Evolutionary conservation across 1,140 invertebrate genomes (phyloP), one percentile per base, ranked within the genome.

Genomic region (Portunus trituberculatus): DNA sequence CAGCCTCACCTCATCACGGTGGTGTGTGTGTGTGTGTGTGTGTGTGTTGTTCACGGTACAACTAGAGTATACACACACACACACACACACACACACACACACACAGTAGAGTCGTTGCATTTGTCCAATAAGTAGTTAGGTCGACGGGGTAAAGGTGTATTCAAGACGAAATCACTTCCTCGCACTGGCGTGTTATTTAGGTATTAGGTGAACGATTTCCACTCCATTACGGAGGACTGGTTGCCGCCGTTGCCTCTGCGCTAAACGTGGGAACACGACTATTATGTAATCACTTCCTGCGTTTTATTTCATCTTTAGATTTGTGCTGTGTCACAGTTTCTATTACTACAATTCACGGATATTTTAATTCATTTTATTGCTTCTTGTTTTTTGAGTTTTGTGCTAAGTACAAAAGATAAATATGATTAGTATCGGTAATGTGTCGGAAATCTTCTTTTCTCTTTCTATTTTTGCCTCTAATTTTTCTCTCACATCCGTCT

Each of bases 41-140:
- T 39, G 39, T 39, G 39, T 87, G 14, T 87, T 28, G 12, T 28
- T 29, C 28, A 25, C n/a, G 25, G 14, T n/a, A 25, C 25, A 67
- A 32, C 25, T 25, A 16, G 29, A 20, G 25, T 6, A 0, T 39
- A 32, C 29, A 82, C 0, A 39, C 25, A 82, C 6, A 93, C 45
- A 82, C 32, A 93, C 45, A 86, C 25, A 86, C 20, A 87, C 31
- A 86, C 32, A 86, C 31, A 93, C 20, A 86, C n/a, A 82, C 28
- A 91, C 20, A 91, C 28, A 48, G n/a, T n/a, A n/a, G n/a, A 39
- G 39, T 39, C 39, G 39, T 39, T 39, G 39, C 39, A 39, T 39
- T 39, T 39, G 39, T 39, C 39, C 39, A 39, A 2, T 39, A 39
- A 1, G 39, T 39, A n/a, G n/a, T 39, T 39, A n/a, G n/a, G 39